Evolutionary conservation across 1,140 invertebrate genomes (phyloP), one percentile per base, ranked within the genome.

Genomic region (Myzus persicae): DNA sequence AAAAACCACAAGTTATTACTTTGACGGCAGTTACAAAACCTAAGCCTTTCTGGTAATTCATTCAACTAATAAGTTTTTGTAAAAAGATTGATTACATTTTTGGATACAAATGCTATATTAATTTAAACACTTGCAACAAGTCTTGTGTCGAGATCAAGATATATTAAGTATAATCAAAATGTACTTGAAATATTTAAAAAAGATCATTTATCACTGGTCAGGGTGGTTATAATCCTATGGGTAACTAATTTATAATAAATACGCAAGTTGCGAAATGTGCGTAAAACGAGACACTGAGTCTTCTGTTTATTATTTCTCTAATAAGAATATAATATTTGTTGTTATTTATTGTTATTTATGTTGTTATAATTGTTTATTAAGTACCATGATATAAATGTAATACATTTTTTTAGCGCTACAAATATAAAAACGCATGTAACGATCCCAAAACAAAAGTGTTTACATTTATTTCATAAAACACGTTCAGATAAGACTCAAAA

Each of bases 21-120:
- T 26, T 82, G 20, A 92, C 59, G 9, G 91, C 91, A 18, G 91
- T 92, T 22, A 91, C 90, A 36, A 91, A 91, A 91, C 90, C 90
- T 8, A 88, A 48, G n/a, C 22, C 59, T 48, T n/a, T 18, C 20
- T 42, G 67, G 90, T 91, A 81, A 85, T 44, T 85, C 24, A 31
- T 44, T 85, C 14, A 18, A 85, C 0, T n/a, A 85, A 85, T 46
- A 44, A 42, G 38, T 85, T 26, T 24, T 24, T 20, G 9, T 82
- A 82, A 82, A 36, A 38, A 82, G 81, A 82, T 84, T 40, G 24
- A 84, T 40, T 42, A 42, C 24, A 26, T 4, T 26, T 84, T 26
- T 26, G 59, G 36, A 76, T n/a, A 76, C 31, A 76, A 76, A 82
- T 82, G 8, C 2, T 9, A 82, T 40, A 40, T 24, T 40, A 82